Percentiles rank a stretch among this genome's conserved stretches.
Conservation (phyloP, 2,888 invertebrate species). For the Erynnis tages region DNA sequence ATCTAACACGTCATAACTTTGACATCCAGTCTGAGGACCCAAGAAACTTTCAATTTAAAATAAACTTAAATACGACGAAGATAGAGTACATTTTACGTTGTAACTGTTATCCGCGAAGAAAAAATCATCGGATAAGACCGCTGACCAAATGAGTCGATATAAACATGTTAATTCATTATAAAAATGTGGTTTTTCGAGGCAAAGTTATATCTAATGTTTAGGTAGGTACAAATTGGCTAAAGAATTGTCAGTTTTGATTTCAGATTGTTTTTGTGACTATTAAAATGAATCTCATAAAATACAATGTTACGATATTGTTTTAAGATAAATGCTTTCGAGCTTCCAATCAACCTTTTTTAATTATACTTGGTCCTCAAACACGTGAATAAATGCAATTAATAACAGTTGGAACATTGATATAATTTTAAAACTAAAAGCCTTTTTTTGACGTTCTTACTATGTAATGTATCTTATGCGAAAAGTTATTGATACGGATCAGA, state of each 20-base stretch:
- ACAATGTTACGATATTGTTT: too few relatives aligned
- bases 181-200: slow-evolving; percentile 61
- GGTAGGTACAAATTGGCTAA: slow-evolving; percentile 70
- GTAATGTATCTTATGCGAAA: too few relatives aligned
- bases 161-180: slow-evolving; percentile 79
- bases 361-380: too few relatives aligned
- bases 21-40: slow-evolving; percentile 75
- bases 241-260: slow-evolving; percentile 31
- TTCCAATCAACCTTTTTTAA: too few relatives aligned
- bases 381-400: too few relatives aligned
- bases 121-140: slow-evolving; percentile 58
- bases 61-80: slow-evolving; percentile 34
- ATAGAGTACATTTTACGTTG: not conserved
- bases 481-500: too few relatives aligned
- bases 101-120: slow-evolving; percentile 43
- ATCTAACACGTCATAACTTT: slow-evolving; percentile 83
- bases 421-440: too few relatives aligned
- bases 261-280: slow-evolving; percentile 19
- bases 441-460: too few relatives aligned
- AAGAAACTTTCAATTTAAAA: slow-evolving; percentile 43
- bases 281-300: slow-evolving; percentile 6
- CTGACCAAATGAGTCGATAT: slow-evolving; percentile 75
- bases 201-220: slow-evolving; percentile 56
- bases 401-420: too few relatives aligned
- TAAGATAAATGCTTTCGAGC: too few relatives aligned